phyloP scores from a whole-genome alignment of 2,113 vertebrate species.

The Ailurus styani region DNA sequence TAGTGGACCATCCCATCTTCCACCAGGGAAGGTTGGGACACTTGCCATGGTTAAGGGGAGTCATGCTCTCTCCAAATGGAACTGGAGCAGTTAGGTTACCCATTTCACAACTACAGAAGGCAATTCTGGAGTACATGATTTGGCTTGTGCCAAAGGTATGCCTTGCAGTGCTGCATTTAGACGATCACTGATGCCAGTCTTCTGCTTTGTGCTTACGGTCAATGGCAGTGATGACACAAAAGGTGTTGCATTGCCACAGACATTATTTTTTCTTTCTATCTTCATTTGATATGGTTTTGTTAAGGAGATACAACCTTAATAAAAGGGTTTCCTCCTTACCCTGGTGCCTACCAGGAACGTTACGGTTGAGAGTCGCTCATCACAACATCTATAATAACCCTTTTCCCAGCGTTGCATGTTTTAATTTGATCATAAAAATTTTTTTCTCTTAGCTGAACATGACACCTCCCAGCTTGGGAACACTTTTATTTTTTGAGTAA shows the following conservation, averaged over 20 bases:
- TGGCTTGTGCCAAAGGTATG: slow-evolving; percentile 53
- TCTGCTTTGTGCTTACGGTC: slow-evolving; percentile 70
- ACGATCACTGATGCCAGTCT: slow-evolving; percentile 68
- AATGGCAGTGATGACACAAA: slow-evolving; percentile 33
- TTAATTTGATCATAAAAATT: slow-evolving; percentile 22
- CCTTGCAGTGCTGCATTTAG: slow-evolving; percentile 68
- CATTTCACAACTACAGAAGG: background rate
- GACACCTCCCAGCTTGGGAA: background rate
- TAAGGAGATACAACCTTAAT: slow-evolving; percentile 5
- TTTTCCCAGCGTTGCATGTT: background rate
- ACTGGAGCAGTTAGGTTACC: background rate
- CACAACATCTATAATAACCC: background rate
- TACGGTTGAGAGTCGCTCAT: background rate
- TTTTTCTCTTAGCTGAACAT: background rate
- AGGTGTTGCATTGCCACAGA: slow-evolving; percentile 39
- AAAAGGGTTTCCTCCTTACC: slow-evolving; percentile 16
- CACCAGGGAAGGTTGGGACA: background rate
- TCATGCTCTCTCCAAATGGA: background rate
- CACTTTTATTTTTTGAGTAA: slow-evolving; percentile 21
- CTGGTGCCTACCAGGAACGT: background rate
- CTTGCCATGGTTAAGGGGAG: background rate
- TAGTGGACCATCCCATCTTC: background rate
- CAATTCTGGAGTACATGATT: background rate
- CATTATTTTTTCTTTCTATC: background rate
- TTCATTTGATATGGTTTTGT: background rate